Percentiles rank a stretch among this genome's conserved stretches.
These are phyloP conservation scores for Ictidomys tridecemlineatus DNA, from an alignment of 2,113 vertebrate genomes.

Conservation along the genomic window DNA sequence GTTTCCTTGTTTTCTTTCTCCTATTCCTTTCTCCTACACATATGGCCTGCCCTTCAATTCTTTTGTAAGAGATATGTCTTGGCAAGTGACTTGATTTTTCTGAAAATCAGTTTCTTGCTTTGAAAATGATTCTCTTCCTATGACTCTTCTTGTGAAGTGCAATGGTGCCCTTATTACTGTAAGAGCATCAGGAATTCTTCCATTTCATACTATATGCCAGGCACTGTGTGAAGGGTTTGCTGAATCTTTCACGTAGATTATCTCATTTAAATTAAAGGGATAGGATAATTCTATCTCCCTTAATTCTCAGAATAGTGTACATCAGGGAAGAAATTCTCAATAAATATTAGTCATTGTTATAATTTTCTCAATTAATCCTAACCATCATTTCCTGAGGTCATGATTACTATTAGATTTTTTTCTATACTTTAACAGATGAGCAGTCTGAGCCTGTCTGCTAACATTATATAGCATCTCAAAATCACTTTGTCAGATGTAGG, in stretches of 20 bases:
- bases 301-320: not conserved
- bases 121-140: not conserved
- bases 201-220: not conserved
- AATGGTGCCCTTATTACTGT: not conserved
- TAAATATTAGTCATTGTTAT: not conserved
- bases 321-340: not conserved
- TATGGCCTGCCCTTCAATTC: not conserved
- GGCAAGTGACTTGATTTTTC: not conserved
- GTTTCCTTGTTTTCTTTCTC: not conserved
- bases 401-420: not conserved
- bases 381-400: not conserved
- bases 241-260: not conserved
- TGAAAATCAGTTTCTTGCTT: not conserved
- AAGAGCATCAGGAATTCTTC: not conserved
- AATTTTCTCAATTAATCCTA: conserved; percentile 6
- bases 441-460: not conserved
- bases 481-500: not conserved
- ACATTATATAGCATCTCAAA: not conserved
- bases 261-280: not conserved
- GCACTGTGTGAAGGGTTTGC: not conserved
- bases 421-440: not conserved
- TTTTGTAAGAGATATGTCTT: not conserved
- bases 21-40: not conserved
- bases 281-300: not conserved
- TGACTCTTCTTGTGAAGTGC: not conserved